Evolutionary conservation across 2,888 invertebrate species (phyloP), one percentile per base, ranked within the genome.

Genomic region (Neoitamus cyanurus): DNA sequence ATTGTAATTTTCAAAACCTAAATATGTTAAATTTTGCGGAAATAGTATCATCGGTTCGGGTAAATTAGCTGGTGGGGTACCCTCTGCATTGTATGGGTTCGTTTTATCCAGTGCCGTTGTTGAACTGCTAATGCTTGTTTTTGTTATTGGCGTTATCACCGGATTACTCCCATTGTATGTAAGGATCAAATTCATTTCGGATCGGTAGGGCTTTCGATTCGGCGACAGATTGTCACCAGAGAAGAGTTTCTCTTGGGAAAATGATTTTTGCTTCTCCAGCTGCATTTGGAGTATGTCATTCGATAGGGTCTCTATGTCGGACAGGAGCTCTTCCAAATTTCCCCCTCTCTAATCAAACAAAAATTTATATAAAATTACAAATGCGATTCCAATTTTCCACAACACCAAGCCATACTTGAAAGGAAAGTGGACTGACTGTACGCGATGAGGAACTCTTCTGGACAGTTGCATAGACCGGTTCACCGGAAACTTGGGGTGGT

Each of bases 321-420:
- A 94, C 0, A 95, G 90, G 69, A 95, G 90, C 86, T 95, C 94
- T 87, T 95, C 95, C 58, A 95, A 91, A 88, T 95, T 95, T 0
- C 94, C 94, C 11, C 94, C 94, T 30, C 92, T 93, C 88, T 90
- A n/a, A n/a, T 9, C 75, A 85, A 58, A 25, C 34, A n/a, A 28
- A 1, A n/a, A 42, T 13, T 13, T 42, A 42, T 42, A 34, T 34
- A 34, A 7, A 7, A 5, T 7, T 34, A 34, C 3, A 5, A 34
- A 34, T 34, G 15, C 7, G 36, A 5, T 9, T 13, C 11, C 30
- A 34, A 34, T 4, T 37, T 72, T 48, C 25, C 13, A 46, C 28
- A 34, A 68, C 3, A 48, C 48, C 48, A 48, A 34, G n/a, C n/a
- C n/a, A n/a, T 84, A 86, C 86, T 72, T 87, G 87, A 85, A 87